phyloP scores from a whole-genome alignment of 2,113 vertebrate species.

The Sprattus sprattus region DNA sequence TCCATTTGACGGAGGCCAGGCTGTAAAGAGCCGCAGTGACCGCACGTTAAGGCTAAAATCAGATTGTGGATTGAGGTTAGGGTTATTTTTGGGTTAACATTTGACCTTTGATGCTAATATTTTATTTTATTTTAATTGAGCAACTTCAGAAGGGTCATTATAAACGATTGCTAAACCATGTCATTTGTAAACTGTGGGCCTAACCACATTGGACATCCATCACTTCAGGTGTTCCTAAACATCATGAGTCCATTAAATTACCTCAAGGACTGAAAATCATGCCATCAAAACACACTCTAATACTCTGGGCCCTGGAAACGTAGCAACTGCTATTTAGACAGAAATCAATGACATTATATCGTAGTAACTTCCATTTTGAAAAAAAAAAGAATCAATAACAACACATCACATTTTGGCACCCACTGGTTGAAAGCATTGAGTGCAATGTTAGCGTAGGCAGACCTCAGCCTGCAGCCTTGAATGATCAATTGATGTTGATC shows the following conservation, averaged over 20 bases:
- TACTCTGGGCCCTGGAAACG: neutral
- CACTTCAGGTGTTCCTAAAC: neutral
- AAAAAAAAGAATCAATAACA: neutral
- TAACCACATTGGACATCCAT: neutral
- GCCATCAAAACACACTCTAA: neutral
- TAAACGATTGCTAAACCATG: too few relatives aligned
- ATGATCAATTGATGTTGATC: neutral
- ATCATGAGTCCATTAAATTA: neutral
- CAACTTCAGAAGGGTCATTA: too few relatives aligned
- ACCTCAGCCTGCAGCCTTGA: too few relatives aligned
- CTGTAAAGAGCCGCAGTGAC: neutral
- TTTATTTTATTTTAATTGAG: neutral
- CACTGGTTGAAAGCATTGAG: neutral
- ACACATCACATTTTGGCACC: neutral
- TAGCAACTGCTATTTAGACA: neutral
- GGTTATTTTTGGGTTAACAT: neutral
- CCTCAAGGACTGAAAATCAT: neutral
- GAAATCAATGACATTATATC: too few relatives aligned
- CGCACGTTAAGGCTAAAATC: neutral
- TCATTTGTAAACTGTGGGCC: too few relatives aligned
- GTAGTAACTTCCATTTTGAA: neutral
- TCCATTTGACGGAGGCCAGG: neutral
- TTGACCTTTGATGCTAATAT: neutral
- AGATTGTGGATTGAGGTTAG: neutral
- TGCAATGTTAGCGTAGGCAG: neutral